Conservation (phyloP, 2,888 invertebrate genomes). For the Prosapia bicincta region DNA sequence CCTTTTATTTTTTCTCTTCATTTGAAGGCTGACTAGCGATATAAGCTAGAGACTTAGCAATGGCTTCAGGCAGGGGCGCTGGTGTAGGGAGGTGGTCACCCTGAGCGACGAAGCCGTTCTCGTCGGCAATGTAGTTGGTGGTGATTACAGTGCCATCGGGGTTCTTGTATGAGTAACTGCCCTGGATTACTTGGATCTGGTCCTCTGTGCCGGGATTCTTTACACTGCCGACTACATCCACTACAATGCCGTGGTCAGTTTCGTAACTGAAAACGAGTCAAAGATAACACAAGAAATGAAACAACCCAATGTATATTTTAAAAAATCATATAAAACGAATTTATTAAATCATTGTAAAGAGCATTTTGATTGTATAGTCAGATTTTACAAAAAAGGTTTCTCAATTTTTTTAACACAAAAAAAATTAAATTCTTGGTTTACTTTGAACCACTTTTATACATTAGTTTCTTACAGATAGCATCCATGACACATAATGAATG, state of each 20-base stretch:
- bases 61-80: conserved; percentile 46
- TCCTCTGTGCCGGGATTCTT: conserved; percentile 51
- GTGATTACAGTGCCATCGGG: conserved; percentile 57
- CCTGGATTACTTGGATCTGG: conserved; percentile 53
- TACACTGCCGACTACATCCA: conserved; percentile 49
- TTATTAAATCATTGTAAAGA: too few relatives aligned
- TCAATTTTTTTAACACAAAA: too few relatives aligned
- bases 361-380: too few relatives aligned
- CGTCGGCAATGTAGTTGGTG: conserved; percentile 62
- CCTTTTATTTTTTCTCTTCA: conserved; percentile 18
- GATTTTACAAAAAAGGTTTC: too few relatives aligned
- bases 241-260: conserved; percentile 49
- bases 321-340: too few relatives aligned
- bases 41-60: conserved; percentile 43
- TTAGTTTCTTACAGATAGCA: too few relatives aligned
- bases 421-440: too few relatives aligned
- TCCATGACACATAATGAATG: too few relatives aligned
- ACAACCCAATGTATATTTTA: too few relatives aligned
- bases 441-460: too few relatives aligned
- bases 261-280: too few relatives aligned
- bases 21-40: conserved; percentile 40
- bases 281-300: too few relatives aligned
- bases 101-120: conserved; percentile 64
- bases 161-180: conserved; percentile 67
- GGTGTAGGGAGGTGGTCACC: conserved; percentile 49